These are phyloP conservation scores for Helobdella robusta DNA, from an alignment of 2,888 invertebrate species.

Conservation along the genomic window DNA sequence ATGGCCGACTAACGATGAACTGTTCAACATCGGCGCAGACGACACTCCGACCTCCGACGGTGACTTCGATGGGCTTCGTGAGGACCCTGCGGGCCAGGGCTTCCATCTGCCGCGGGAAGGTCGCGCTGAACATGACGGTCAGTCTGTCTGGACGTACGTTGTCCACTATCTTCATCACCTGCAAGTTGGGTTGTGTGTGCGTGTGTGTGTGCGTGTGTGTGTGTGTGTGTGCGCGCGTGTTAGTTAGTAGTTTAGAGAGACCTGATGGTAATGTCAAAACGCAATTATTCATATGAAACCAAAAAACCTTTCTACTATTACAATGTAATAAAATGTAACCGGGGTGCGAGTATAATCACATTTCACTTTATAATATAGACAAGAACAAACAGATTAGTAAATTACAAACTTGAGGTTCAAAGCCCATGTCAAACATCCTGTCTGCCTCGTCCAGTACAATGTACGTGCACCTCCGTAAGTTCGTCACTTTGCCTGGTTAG, in stretches of 20 bases:
- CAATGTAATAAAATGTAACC: too few relatives aligned
- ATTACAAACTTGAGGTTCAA: constrained; percentile 73
- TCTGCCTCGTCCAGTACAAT: constrained; percentile 97
- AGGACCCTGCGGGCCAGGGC: constrained; percentile 86
- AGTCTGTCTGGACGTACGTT: constrained; percentile 92
- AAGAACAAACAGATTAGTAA: too few relatives aligned
- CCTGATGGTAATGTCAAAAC: neutral
- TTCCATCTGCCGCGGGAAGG: constrained; percentile 98
- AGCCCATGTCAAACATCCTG: constrained; percentile 99
- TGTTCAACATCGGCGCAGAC: constrained; percentile 97
- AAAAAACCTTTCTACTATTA: too few relatives aligned
- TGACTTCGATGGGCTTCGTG: constrained; percentile 85
- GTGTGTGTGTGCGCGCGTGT: neutral
- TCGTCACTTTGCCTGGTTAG: constrained; percentile 72
- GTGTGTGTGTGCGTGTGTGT: neutral
- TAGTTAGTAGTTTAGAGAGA: neutral
- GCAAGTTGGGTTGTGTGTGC: constrained; percentile 65
- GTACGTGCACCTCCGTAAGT: constrained; percentile 88
- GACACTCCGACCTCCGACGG: constrained; percentile 80
- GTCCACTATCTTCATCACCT: constrained; percentile 94
- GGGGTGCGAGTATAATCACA: neutral
- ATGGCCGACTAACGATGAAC: constrained; percentile 61
- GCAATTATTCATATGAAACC: neutral
- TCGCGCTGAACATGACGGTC: constrained; percentile 97
- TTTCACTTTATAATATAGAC: neutral